phyloP scores from a whole-genome alignment of 1,140 invertebrate genomes.

The Eufriesea mexicana region DNA sequence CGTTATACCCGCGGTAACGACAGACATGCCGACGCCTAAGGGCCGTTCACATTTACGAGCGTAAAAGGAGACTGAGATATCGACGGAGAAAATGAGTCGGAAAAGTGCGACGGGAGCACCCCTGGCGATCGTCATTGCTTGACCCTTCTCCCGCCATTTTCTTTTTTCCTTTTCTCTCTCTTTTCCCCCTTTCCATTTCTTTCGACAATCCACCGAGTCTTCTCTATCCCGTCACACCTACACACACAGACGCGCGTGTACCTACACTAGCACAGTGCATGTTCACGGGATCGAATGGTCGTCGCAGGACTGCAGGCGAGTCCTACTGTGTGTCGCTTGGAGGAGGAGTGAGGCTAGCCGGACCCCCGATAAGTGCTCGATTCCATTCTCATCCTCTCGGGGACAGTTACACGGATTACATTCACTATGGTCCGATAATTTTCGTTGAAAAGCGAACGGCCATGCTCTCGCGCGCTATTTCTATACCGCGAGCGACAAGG shows the following conservation, averaged over 20 bases:
- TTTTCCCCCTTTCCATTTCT: background rate
- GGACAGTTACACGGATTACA: conserved; percentile 75
- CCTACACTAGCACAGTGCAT: background rate
- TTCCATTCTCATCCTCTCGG: conserved; percentile 71
- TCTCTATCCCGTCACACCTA: background rate
- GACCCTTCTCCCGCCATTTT: conserved; percentile 66
- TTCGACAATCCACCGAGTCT: too few species aligned
- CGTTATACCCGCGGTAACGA: conserved; percentile 67
- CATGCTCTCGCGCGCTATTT: conserved; percentile 28
- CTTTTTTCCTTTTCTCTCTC: background rate
- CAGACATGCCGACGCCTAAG: conserved; percentile 72
- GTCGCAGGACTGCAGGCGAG: conserved; percentile 47
- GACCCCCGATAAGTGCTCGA: conserved; percentile 71
- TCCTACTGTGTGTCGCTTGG: conserved; percentile 11
- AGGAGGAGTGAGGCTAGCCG: background rate
- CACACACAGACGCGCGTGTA: conserved; percentile 4
- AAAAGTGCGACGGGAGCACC: conserved; percentile 72
- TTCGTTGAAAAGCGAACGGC: conserved; percentile 68
- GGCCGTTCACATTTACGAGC: conserved; percentile 76
- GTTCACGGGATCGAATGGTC: conserved; percentile 13
- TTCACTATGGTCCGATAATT: conserved; percentile 73
- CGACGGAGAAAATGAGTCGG: conserved; percentile 73
- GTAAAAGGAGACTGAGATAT: conserved; percentile 68
- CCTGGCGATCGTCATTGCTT: conserved; percentile 70
- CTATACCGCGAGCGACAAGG: conserved; percentile 8